Evolutionary conservation across 2,888 invertebrate species (phyloP), one percentile per base, ranked within the genome.

Genomic region (Pyrrhosoma nymphula): DNA sequence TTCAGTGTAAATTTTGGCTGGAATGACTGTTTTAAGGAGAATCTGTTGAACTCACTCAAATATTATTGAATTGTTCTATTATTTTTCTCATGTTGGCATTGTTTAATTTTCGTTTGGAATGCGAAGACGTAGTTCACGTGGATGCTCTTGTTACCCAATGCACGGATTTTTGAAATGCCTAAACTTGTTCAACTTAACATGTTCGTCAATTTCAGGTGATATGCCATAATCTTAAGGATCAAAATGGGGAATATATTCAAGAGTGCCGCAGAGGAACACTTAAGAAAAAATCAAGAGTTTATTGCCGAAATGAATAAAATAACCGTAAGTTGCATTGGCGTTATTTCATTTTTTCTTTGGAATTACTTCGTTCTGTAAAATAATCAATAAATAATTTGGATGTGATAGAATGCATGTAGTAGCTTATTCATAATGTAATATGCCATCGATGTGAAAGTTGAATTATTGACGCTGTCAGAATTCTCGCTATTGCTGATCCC

Each of bases 221-320:
- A 35, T 82, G 82, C 82, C 2, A 35, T 82, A 82, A 82, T 35
- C 30, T 35, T 16, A 35, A 8, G 82, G 14, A 35, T 60, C 60
- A 96, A 69, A 75, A 98, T 98, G 98, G 98, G 98, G 0, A 98
- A 97, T 96, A 97, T 97, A 95, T 96, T 97, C 95, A 97, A 98
- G 56, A 97, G 97, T 95, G 97, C 98, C 89, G 97, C 98, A 97
- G 98, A 98, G 96, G 98, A 98, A 96, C 98, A 98, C 96, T 97
- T 98, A 96, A 98, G 97, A 96, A 98, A 98, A 96, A 98, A 98
- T 96, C 98, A 98, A 96, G 98, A 98, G 96, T 98, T 98, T 96
- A 98, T 98, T 96, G 97, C 98, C 96, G 97, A 97, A 96, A 97
- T 98, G 96, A 98, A 98, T 96, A 97, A 97, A 97, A 97, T 98